Evolutionary conservation across 2,888 invertebrate species (phyloP).

Genomic region (Oligia fasciuncula): DNA sequence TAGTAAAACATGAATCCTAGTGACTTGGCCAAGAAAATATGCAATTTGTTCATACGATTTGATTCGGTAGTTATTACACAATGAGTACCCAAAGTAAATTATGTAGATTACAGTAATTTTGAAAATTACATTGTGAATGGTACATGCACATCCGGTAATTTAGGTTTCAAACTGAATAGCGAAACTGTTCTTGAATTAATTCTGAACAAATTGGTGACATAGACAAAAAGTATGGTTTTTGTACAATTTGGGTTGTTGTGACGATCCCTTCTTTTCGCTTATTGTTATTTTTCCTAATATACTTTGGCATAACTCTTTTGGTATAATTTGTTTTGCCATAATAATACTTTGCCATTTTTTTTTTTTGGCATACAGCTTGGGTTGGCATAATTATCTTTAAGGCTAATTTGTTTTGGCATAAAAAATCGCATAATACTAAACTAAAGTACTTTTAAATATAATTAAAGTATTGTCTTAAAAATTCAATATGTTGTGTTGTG

Average conservation of each 20-base stretch:
- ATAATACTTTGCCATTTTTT: too few species aligned
- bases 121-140: conserved; percentile 29
- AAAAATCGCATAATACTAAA: too few species aligned
- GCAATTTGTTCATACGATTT: conserved; percentile 12
- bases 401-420: too few species aligned
- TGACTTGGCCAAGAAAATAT: conserved; percentile 23
- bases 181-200: conserved; percentile 10
- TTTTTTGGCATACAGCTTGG: too few species aligned
- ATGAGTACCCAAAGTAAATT: neutral
- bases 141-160: conserved; percentile 38
- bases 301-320: too few species aligned
- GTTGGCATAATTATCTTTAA: too few species aligned
- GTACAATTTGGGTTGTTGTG: neutral
- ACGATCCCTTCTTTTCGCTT: too few species aligned
- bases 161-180: conserved; percentile 21
- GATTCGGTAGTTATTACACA: conserved; percentile 19
- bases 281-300: too few species aligned
- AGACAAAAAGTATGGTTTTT: conserved; percentile 21
- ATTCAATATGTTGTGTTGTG: too few species aligned
- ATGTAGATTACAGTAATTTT: conserved; percentile 38
- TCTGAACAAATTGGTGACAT: conserved; percentile 5
- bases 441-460: too few species aligned
- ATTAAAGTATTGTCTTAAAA: too few species aligned
- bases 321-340: too few species aligned
- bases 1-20: conserved; percentile 18